phyloP scores from a whole-genome alignment of 2,797 vertebrate genomes.

The Hirundo rustica region DNA sequence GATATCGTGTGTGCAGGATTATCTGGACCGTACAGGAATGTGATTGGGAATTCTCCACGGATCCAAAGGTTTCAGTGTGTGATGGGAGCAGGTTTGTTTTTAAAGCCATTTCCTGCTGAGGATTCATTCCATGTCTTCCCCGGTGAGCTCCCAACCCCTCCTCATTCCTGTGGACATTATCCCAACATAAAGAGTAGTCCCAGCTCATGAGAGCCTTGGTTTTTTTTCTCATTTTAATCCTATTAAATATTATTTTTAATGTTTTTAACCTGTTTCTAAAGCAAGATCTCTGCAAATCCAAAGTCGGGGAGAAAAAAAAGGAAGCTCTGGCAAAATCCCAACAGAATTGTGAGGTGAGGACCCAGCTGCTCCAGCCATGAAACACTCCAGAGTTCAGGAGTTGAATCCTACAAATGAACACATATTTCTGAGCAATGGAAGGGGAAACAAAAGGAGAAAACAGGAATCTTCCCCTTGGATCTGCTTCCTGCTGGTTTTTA shows the following conservation, averaged over 20 bases:
- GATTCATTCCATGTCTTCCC: background rate
- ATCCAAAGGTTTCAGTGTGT: background rate
- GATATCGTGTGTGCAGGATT: rapidly evolving
- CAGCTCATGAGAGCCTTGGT: background rate
- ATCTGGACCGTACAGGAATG: background rate
- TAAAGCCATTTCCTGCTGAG: background rate
- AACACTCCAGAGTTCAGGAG: background rate
- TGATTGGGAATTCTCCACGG: rapidly evolving
- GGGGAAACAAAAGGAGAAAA: background rate
- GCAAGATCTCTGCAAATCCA: background rate
- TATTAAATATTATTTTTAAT: background rate
- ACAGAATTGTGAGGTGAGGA: background rate
- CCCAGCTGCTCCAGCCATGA: background rate
- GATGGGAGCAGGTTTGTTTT: background rate
- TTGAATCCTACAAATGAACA: background rate
- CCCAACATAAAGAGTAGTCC: background rate
- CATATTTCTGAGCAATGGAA: background rate
- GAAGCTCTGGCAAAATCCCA: background rate
- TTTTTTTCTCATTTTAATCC: background rate
- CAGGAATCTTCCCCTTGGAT: background rate
- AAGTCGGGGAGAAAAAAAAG: background rate
- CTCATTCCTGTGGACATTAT: background rate
- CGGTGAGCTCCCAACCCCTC: background rate
- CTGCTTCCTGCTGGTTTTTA: rapidly evolving
- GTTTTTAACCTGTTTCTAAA: background rate